Evolutionary conservation across 2,113 vertebrate genomes (phyloP).

Genomic region (Perccottus glenii): DNA sequence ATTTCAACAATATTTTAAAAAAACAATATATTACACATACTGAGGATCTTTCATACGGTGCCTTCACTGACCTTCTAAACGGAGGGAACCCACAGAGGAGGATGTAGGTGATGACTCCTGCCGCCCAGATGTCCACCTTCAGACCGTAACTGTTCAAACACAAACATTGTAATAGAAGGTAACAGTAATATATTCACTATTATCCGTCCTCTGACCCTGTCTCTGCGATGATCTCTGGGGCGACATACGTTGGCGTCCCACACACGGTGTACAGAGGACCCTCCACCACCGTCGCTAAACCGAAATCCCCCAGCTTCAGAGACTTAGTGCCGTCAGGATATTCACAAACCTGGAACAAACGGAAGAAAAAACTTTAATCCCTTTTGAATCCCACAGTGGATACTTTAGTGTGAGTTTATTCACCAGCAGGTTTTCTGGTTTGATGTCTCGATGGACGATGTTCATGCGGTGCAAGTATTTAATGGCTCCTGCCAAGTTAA

Average conservation of each 20-base stretch:
- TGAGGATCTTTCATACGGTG: too few relatives aligned
- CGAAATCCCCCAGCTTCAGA: constrained; percentile 95
- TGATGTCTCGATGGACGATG: constrained; percentile 98
- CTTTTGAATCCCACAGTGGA: too few relatives aligned
- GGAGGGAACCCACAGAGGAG: constrained; percentile 98
- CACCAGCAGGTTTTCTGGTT: constrained; percentile 98
- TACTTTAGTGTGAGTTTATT: neutral
- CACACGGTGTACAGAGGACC: constrained; percentile 94
- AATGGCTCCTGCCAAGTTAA: constrained; percentile 91
- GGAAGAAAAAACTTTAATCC: neutral
- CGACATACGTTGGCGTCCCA: constrained; percentile 95
- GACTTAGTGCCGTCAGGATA: constrained; percentile 96
- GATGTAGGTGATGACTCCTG: constrained; percentile 96
- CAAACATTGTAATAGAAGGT: neutral
- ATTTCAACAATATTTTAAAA: too few relatives aligned
- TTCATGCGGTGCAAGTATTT: constrained; percentile 93
- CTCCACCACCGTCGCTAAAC: constrained; percentile 93
- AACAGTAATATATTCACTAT: too few relatives aligned
- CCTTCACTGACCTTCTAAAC: constrained; percentile 84
- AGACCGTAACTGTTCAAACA: constrained; percentile 86
- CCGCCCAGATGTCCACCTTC: constrained; percentile 98
- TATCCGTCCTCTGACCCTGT: constrained; percentile 84
- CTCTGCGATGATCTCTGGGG: constrained; percentile 98
- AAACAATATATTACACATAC: too few relatives aligned
- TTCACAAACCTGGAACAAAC: constrained; percentile 90